Percentiles rank a stretch among this genome's conserved stretches.
Conservation (phyloP, 2,888 invertebrate genomes). For the Drosophila vallismaia region DNA sequence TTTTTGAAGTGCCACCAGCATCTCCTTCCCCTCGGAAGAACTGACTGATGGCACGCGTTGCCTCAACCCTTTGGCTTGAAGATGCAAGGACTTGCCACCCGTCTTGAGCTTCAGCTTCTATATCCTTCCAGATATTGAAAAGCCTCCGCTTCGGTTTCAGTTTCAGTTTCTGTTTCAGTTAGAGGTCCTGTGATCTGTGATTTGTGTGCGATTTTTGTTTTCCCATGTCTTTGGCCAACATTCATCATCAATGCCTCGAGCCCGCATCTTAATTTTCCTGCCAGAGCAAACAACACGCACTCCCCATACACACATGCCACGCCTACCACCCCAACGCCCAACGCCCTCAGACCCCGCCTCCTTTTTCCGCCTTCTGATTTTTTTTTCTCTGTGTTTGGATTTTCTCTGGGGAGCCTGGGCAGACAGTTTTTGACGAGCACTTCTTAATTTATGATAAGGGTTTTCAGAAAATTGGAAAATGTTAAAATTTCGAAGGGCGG, state of each 20-base stretch:
- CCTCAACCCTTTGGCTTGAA: conserved; percentile 48
- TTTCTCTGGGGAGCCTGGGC: conserved; percentile 46
- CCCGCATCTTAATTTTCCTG: conserved; percentile 75
- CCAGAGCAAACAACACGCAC: conserved; percentile 63
- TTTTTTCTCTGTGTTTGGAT: conserved; percentile 9
- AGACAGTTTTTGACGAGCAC: conserved; percentile 80
- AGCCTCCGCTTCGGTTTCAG: not conserved
- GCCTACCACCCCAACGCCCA: conserved; percentile 14
- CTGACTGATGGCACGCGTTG: conserved; percentile 26
- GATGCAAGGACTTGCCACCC: conserved; percentile 33
- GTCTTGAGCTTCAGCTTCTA: not conserved
- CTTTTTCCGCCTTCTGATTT: conserved; percentile 13
- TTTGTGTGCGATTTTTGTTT: conserved; percentile 62
- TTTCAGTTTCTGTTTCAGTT: conserved; percentile 5
- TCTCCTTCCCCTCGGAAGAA: not conserved
- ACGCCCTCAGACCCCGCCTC: no score
- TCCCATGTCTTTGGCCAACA: conserved; percentile 44
- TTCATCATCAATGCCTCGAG: conserved; percentile 64
- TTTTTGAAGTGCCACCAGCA: not conserved
- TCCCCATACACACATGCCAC: conserved; percentile 25
- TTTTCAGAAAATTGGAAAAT: conserved; percentile 79
- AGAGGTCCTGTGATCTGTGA: conserved; percentile 46
- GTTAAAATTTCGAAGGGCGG: conserved; percentile 60
- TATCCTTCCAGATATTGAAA: conserved; percentile 5
- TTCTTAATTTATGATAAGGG: conserved; percentile 82